Evolutionary conservation across 2,888 invertebrate genomes (phyloP), one percentile per base, ranked within the genome.

Genomic region (Zele albiditarsus): DNA sequence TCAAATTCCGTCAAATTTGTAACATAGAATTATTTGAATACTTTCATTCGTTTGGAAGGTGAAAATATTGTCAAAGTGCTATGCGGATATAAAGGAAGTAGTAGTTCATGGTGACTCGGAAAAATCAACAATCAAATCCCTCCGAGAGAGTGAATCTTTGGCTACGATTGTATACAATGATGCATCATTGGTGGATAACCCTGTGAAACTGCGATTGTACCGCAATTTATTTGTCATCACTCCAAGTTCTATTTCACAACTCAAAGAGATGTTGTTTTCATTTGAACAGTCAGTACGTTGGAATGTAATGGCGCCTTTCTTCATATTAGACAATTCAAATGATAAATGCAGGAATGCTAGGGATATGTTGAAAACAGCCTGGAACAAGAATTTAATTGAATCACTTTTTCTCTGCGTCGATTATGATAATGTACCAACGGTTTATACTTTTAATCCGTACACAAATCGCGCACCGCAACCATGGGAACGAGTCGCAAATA

Each of bases 381-480:
- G 70, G 70, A 28, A 42, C 23, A 25, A 60, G 27, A 46, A 71
- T 62, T n/a, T 60, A 4, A 2, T 71, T 1, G 60, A 14, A 10
- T 25, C 10, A 23, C n/a, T 42, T n/a, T 60, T 71, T n/a, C 14
- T 71, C 1, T 71, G 70, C n/a, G 1, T 25, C 12, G 33, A 71
- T n/a, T 58, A 12, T 6, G 1, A 33, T 3, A 3, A 38, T 12
- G 4, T 31, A 16, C 23, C 38, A 31, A 33, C 25, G 25, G 2
- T 69, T 16, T 69, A 33, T 8, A 69, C 57, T 3, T 69, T 20
- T 23, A 69, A 69, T 25, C 69, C 69, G 3, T 69, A 33, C 16
- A 33, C 69, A 23, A 69, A 33, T 12, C 31, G 38, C 12, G 69
- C 69, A 31, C 69, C 58, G 0, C 16, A 23, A 16, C 25, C 31